Base-by-base conservation (phyloP, 2,888 invertebrate species). In the Drosophila cracens region DNA sequence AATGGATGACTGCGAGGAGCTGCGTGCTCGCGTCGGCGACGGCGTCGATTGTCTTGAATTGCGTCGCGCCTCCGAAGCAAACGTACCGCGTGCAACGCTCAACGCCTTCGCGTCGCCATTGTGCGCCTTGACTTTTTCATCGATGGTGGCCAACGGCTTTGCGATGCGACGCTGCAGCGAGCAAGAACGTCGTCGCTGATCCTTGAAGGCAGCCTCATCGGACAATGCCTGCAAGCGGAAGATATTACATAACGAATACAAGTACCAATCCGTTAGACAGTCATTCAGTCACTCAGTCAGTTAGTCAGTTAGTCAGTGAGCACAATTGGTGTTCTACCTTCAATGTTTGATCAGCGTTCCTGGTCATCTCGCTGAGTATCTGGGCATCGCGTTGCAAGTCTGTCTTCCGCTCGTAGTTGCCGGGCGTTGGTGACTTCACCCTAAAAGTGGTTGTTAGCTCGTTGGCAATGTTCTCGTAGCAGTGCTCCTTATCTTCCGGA, bases 281-380 rank as follows among this genome's bases (percentile, higher is more conserved):
- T 6, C 21, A 46, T 46, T 46, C 7, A 46, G 46, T 31, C 31
- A 25, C 2, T n/a, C 6, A 43, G 5, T 40, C n/a, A 40, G 2
- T 40, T 4, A n/a, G 40, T 40, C n/a, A 21, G 43, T 11, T 43
- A 11, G 11, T 11, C 11, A 43, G 11, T 21, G 11, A 25, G 25
- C 25, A 25, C 8, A 46, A 46, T 25, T 46, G 4, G 10, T 18
- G 18, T 58, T 53, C 61, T 63, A 93, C 93, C 91, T 92, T 92
- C 79, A 95, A 90, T 76, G 95, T 94, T 91, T 95, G 94, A 92
- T 95, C 95, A 67, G 95, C 95, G 58, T 94, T 94, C 84, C 94
- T 93, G 18, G 94, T 94, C 83, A 95, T 93, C 90, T 95, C 95
- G 79, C 94, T 94, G 67, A 95, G 90, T 74, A 94, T 95, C 77